Evolutionary conservation across 2,797 vertebrate genomes (phyloP).

Genomic region (Lagorchestes hirsutus): DNA sequence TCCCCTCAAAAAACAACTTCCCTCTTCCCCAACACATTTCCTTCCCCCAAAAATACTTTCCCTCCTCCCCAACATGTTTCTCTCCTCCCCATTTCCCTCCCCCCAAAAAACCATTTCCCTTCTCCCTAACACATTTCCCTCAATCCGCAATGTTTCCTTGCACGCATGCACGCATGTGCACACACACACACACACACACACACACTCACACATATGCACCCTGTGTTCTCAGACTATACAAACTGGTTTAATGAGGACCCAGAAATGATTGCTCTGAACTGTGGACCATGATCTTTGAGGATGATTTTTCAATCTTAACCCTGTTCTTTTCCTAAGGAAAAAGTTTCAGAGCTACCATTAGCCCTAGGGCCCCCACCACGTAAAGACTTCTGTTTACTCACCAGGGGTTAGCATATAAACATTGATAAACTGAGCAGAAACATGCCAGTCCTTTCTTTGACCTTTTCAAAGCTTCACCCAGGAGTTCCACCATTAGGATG

Average conservation of each 20-base stretch:
- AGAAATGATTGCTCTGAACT: slow-evolving; percentile 30
- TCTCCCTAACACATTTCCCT: no score
- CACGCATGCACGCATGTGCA: rapidly evolving
- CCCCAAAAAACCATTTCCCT: no score
- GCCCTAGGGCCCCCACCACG: slow-evolving; percentile 47
- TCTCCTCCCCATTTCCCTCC: background rate
- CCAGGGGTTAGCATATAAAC: slow-evolving; percentile 58
- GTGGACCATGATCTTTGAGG: slow-evolving; percentile 44
- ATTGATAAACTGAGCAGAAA: slow-evolving; percentile 62
- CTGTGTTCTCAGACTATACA: slow-evolving; percentile 62
- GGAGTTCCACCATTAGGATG: slow-evolving; percentile 54
- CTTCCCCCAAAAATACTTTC: no score
- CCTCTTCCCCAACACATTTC: no score
- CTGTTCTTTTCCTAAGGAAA: slow-evolving; percentile 48
- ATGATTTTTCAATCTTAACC: slow-evolving; percentile 63
- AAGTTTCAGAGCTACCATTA: slow-evolving; percentile 61
- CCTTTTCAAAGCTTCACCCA: slow-evolving; percentile 41
- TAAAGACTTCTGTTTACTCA: slow-evolving; percentile 59
- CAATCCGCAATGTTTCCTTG: background rate
- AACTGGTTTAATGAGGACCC: slow-evolving; percentile 58
- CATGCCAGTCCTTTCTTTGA: slow-evolving; percentile 29
- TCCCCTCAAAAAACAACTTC: no score
- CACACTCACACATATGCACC: background rate
- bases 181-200: background rate
- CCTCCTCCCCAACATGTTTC: background rate